Conservation (phyloP, 2,113 vertebrate species). For the Equus przewalskii region DNA sequence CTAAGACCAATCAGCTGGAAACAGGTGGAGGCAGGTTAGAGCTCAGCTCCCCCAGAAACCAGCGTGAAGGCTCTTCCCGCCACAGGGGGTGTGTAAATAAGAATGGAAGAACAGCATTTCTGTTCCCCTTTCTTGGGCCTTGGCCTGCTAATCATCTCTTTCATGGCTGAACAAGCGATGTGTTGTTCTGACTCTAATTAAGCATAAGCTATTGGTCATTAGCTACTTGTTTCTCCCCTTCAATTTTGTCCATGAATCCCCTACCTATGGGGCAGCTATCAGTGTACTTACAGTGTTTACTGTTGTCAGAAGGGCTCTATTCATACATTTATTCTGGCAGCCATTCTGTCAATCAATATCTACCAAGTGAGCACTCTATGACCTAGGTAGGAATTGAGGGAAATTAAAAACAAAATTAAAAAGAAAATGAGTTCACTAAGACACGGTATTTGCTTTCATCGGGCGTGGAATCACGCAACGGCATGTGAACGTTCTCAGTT, state of each 20-base stretch:
- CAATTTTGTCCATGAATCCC: neutral
- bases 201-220: neutral
- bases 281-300: neutral
- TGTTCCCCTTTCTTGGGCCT: neutral
- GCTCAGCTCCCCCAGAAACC: neutral
- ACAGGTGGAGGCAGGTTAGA: neutral
- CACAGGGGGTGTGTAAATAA: too few relatives aligned
- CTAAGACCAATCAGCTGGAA: neutral
- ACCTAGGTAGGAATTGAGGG: neutral
- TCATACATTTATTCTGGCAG: neutral
- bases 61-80: neutral
- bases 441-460: neutral
- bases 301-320: neutral
- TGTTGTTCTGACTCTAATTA: neutral
- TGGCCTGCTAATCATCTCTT: neutral
- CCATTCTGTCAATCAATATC: neutral
- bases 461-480: neutral
- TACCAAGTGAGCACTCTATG: neutral
- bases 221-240: neutral
- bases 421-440: neutral
- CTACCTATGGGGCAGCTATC: accelerated
- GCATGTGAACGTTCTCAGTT: neutral
- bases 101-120: neutral
- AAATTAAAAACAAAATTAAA: neutral
- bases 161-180: neutral